phyloP scores from a whole-genome alignment of 2,888 invertebrate genomes.

The Drosophila imparisetae region DNA sequence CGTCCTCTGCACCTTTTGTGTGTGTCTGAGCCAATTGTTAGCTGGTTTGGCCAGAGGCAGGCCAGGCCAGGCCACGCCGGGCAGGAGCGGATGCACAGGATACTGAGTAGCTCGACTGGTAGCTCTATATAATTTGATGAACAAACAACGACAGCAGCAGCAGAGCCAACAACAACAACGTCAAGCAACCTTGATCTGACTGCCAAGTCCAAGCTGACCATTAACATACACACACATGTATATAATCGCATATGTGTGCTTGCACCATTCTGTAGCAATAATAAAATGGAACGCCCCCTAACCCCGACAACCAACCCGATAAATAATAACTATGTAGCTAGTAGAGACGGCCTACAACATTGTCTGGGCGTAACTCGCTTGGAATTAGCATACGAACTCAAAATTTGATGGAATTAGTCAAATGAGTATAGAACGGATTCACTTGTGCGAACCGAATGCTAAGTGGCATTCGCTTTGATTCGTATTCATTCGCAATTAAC shows the following conservation, averaged over 20 bases:
- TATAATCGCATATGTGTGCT: background rate
- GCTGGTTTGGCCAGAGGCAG: slow-evolving; percentile 43
- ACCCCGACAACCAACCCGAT: slow-evolving; percentile 1
- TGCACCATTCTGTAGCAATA: slow-evolving; percentile 45
- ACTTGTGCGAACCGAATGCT: slow-evolving; percentile 45
- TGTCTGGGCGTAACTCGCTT: slow-evolving; percentile 55
- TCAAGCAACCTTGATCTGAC: slow-evolving; percentile 59
- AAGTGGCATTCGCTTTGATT: slow-evolving; percentile 38
- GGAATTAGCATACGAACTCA: slow-evolving; percentile 71
- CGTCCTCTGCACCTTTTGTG: slow-evolving; percentile 21
- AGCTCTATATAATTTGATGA: slow-evolving; percentile 80
- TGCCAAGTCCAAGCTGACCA: slow-evolving; percentile 39
- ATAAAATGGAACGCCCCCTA: slow-evolving; percentile 40
- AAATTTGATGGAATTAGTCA: slow-evolving; percentile 77
- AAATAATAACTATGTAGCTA: slow-evolving; percentile 9
- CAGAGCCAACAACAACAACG: slow-evolving; percentile 23
- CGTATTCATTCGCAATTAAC: slow-evolving; percentile 62
- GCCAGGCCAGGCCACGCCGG: background rate
- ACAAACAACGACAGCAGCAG: slow-evolving; percentile 67
- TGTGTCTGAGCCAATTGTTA: slow-evolving; percentile 58
- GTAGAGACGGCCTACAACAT: slow-evolving; percentile 53
- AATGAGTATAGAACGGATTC: slow-evolving; percentile 72
- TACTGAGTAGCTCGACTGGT: slow-evolving; percentile 58
- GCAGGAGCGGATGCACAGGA: slow-evolving; percentile 44
- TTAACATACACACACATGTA: slow-evolving; percentile 28